Evolutionary conservation across 2,888 invertebrate genomes (phyloP), one percentile per base, ranked within the genome.

Genomic region (Camponotus fellah): DNA sequence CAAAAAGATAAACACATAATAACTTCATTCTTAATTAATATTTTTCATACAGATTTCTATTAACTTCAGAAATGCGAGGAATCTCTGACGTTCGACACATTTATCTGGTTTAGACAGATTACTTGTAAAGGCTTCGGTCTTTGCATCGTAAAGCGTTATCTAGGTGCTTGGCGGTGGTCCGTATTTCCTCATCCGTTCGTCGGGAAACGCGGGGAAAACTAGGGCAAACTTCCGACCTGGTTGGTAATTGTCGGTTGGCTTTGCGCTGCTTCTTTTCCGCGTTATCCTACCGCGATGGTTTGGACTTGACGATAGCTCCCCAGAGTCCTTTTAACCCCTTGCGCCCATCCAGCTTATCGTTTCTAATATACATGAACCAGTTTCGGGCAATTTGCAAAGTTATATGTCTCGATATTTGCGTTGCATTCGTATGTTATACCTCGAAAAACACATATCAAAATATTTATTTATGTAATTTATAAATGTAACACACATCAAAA

Each of bases 171-270:
- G 46, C 21, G 37, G 32, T 49, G 14, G 60, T 46, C 32, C 43
- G 76, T 40, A 53, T 62, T 72, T 40, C 34, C 43, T 68, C 65
- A 46, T 40, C 60, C 71, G 9, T 34, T 40, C 32, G 60, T 43
- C 40, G 79, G 62, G 21, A 74, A 83, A 81, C 75, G 60, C 40
- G 58, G 26, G 65, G 77, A 83, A 88, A 84, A 86, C 83, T 85
- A 60, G 82, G 83, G 37, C 85, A 76, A 88, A 88, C 76, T 85
- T 76, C 81, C 69, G 66, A 76, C 56, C 49, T 62, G 72, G 60
- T 49, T 49, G 43, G 81, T 85, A 88, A 88, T 88, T 86, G 86
- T 77, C 76, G 64, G 53, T 32, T 74, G 37, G 71, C 82, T 86
- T 64, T 43, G 26, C 80, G 37, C 6, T 62, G 56, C 64, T 64